phyloP scores from a whole-genome alignment of 2,888 invertebrate species.

The Pheosia gnoma region DNA sequence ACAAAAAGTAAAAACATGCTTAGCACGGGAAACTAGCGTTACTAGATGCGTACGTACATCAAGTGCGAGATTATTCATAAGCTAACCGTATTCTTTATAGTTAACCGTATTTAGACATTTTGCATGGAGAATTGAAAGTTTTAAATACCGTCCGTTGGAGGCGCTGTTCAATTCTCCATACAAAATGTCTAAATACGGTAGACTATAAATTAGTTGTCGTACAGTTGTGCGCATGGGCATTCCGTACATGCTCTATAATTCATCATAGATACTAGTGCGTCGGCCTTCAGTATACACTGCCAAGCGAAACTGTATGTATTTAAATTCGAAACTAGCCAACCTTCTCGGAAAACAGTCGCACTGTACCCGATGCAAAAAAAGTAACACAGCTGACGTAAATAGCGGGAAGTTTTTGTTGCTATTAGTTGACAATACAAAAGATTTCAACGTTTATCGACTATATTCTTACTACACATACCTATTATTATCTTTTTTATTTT shows the following conservation, averaged over 20 bases:
- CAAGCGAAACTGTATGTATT: conserved; percentile 39
- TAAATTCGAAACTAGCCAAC: conserved; percentile 33
- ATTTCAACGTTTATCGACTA: conserved; percentile 48
- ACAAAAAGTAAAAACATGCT: no score
- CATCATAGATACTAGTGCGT: conserved; percentile 43
- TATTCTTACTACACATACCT: background rate
- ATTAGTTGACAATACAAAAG: conserved; percentile 46
- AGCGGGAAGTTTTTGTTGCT: conserved; percentile 4
- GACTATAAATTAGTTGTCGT: no score
- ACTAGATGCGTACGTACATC: no score
- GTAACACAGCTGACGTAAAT: background rate
- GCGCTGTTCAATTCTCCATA: no score
- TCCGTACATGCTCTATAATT: conserved; percentile 38
- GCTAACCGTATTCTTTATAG: no score
- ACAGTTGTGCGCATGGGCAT: conserved; percentile 17
- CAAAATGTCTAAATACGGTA: no score
- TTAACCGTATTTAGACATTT: no score
- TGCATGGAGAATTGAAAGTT: no score
- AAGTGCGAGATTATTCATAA: no score
- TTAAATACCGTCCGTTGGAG: no score
- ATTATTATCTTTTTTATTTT: background rate
- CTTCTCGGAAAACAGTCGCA: conserved; percentile 33
- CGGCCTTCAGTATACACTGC: conserved; percentile 19
- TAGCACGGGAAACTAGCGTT: no score
- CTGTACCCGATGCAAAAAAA: conserved; percentile 8